phyloP scores from a whole-genome alignment of 2,888 invertebrate genomes.

The Podabrus alpinus region DNA sequence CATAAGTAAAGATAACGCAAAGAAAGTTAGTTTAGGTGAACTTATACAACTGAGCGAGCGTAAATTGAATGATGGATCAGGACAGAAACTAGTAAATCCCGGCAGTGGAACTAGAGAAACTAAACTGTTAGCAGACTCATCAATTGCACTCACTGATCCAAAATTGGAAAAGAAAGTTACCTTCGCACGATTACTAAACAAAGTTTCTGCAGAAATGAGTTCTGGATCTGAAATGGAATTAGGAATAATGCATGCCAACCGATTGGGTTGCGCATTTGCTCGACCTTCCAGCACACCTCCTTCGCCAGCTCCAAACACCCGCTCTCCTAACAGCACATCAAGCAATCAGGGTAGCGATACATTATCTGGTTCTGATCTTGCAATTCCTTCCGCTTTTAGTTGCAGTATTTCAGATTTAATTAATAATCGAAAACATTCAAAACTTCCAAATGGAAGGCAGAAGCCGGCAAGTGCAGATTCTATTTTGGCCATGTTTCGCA shows the following conservation, averaged over 20 bases:
- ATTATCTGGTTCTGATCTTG: slow-evolving; percentile 73
- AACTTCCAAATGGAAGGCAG: slow-evolving; percentile 55
- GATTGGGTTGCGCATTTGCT: slow-evolving; percentile 52
- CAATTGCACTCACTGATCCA: slow-evolving; percentile 65
- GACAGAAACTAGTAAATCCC: slow-evolving; percentile 37
- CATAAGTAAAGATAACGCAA: slow-evolving; percentile 63
- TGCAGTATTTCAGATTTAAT: slow-evolving; percentile 58
- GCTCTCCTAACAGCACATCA: slow-evolving; percentile 70
- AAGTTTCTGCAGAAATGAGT: slow-evolving; percentile 78
- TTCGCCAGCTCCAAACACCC: slow-evolving; percentile 67
- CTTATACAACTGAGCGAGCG: slow-evolving; percentile 75
- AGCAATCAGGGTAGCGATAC: slow-evolving; percentile 80
- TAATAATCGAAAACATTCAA: slow-evolving; percentile 44
- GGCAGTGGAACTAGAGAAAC: slow-evolving; percentile 63
- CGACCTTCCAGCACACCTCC: slow-evolving; percentile 63
- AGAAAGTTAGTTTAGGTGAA: slow-evolving; percentile 72
- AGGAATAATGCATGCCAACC: slow-evolving; percentile 53
- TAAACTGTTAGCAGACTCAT: slow-evolving; percentile 59
- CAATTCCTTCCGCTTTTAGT: slow-evolving; percentile 64
- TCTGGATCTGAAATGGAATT: slow-evolving; percentile 72
- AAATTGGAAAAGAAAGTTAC: slow-evolving; percentile 80
- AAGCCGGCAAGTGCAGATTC: slow-evolving; percentile 81
- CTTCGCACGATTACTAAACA: slow-evolving; percentile 73
- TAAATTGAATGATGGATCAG: slow-evolving; percentile 43
- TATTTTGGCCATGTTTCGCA: slow-evolving; percentile 77